phyloP scores from a whole-genome alignment of 2,797 vertebrate species.

The Hirundo rustica region DNA sequence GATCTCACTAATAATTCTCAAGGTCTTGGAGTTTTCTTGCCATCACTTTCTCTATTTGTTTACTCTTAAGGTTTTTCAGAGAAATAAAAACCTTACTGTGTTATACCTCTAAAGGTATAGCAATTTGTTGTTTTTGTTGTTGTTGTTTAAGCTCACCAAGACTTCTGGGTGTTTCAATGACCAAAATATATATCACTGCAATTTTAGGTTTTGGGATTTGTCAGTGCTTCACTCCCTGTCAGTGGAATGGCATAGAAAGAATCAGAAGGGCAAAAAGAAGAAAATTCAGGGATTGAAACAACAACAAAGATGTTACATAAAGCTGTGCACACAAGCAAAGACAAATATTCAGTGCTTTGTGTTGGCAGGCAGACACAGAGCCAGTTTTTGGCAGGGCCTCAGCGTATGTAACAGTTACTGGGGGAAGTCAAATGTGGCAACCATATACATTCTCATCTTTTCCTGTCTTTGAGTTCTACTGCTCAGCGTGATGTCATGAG shows the following conservation, averaged over 20 bases:
- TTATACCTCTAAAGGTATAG: not conserved
- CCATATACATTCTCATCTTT: fast-evolving
- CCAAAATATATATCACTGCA: not conserved
- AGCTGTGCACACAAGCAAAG: not conserved
- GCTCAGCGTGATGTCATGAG: not conserved
- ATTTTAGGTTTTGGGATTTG: not conserved
- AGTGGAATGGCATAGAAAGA: not conserved
- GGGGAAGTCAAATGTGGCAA: not conserved
- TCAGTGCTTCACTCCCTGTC: not conserved
- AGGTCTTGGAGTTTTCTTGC: not conserved
- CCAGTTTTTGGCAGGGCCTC: not conserved
- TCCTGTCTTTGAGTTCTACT: not conserved
- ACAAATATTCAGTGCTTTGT: not conserved
- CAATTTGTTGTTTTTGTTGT: not conserved
- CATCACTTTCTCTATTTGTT: not conserved
- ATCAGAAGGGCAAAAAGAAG: not conserved
- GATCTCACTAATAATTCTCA: not conserved
- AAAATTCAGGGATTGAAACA: not conserved
- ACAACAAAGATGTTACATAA: not conserved
- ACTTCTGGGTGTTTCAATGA: not conserved
- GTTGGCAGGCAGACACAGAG: not conserved
- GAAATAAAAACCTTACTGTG: not conserved
- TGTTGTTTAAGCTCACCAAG: not conserved
- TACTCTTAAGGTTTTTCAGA: not conserved
- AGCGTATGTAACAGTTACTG: not conserved